These are phyloP conservation scores for Lasioglossum zephyrum DNA, from an alignment of 2,888 invertebrate genomes.

Conservation along the genomic window DNA sequence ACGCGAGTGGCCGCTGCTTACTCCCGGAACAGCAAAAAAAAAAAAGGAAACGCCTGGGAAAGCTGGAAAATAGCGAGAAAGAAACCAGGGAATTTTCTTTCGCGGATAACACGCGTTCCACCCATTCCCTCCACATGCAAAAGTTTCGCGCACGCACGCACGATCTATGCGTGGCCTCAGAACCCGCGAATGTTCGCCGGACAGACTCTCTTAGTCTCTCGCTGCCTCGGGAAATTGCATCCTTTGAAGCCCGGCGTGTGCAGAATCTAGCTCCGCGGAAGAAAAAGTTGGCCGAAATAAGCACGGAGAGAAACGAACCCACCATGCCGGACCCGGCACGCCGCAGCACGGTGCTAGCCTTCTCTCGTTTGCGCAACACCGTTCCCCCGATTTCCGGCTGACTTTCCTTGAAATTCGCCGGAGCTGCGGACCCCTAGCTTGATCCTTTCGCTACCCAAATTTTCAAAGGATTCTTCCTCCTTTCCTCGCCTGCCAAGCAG, in stretches of 20 bases:
- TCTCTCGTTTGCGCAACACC: conserved; percentile 48
- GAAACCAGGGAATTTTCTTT: not conserved
- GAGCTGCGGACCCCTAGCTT: not conserved
- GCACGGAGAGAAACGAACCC: not conserved
- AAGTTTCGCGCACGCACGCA: conserved; percentile 46
- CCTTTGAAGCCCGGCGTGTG: conserved; percentile 59
- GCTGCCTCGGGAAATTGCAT: conserved; percentile 46
- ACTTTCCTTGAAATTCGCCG: conserved; percentile 25
- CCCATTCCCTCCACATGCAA: conserved; percentile 11
- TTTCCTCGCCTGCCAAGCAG: not conserved
- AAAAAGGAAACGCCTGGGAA: not conserved
- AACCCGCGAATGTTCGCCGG: conserved; percentile 40
- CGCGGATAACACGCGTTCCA: not conserved
- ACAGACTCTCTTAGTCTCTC: conserved; percentile 28
- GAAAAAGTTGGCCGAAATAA: conserved; percentile 55
- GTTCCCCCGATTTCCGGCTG: conserved; percentile 49
- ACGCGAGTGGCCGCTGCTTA: conserved; percentile 21
- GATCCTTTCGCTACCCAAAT: conserved; percentile 25
- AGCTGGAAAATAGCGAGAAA: not conserved
- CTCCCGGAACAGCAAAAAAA: not conserved
- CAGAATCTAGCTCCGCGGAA: not conserved
- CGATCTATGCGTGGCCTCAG: conserved; percentile 26
- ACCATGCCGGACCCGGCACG: conserved; percentile 2
- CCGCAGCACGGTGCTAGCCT: not conserved
- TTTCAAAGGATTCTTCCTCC: conserved; percentile 32